Evolutionary conservation across 2,113 vertebrate genomes (phyloP).

Genomic region (Hyla sarda): DNA sequence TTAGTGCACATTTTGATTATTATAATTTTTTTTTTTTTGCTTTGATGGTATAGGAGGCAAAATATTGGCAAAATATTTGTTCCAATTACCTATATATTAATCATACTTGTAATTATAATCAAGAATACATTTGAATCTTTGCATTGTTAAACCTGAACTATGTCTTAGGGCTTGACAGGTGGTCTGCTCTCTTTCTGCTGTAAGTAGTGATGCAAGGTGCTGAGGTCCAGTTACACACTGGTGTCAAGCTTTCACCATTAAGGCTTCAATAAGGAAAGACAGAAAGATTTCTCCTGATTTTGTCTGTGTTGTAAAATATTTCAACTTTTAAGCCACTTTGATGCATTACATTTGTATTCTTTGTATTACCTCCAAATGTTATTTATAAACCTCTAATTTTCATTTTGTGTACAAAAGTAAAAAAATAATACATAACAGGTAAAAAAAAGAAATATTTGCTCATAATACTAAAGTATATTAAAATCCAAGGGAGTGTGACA

Average conservation of each 20-base stretch:
- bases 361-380: not conserved
- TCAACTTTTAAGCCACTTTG: not conserved
- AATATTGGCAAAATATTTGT: not conserved
- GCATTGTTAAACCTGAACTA: not conserved
- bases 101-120: not conserved
- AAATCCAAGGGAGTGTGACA: no score
- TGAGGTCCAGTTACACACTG: not conserved
- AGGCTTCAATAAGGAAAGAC: not conserved
- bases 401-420: not conserved
- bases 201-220: not conserved
- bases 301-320: not conserved
- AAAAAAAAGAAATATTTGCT: not conserved
- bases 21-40: not conserved
- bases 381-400: not conserved
- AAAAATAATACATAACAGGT: not conserved
- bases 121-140: not conserved
- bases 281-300: not conserved
- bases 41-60: not conserved
- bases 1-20: not conserved
- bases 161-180: not conserved
- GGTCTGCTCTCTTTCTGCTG: not conserved
- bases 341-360: not conserved
- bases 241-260: constrained; percentile 7
- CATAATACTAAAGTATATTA: not conserved
- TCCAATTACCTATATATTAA: not conserved